Evolutionary conservation across 1,140 invertebrate genomes (phyloP), one percentile per base, ranked within the genome.

Genomic region (Papilio xuthus): DNA sequence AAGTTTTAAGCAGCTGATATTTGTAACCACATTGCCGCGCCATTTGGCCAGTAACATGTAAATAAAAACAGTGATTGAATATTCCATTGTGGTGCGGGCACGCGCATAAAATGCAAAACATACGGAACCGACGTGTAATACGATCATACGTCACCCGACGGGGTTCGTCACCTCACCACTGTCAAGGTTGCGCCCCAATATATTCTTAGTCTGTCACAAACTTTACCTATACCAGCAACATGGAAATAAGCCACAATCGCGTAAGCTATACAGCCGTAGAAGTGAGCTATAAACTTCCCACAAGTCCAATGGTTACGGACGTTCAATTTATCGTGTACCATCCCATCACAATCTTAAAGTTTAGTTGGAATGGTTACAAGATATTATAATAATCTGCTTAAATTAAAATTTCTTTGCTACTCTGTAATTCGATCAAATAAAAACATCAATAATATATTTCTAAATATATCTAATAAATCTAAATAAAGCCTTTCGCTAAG

Each of bases 1-100:
- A n/a, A n/a, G n/a, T n/a, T n/a, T n/a, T 2, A 3, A 32, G 32
- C 32, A 32, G 6, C 32, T 32, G 2, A 53, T 8, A 15, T 60
- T 12, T 26, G 23, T 2, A 2, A 60, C 9, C 10, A 60, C 18
- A n/a, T 60, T 60, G 20, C 18, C 23, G 60, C 60, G 26, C 23
- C 26, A 32, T 63, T 20, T 23, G 56, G 20, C 20, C n/a, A 20
- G 23, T 63, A 63, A 63, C 60, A 63, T 63, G 60, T 63, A 63
- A 63, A 63, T 63, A 63, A 7, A 63, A 63, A 63, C 26, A 63
- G 23, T 60, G 56, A 28, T 63, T 63, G 23, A 28, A 63, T 63
- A 63, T 63, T 63, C 60, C 26, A 63, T 63, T 63, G 60, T 63
- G 20, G 56, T 26, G 56, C 9, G 53, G 2, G 56, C 12, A 63